phyloP scores from a whole-genome alignment of 2,113 vertebrate species.

The Vulpes ferrilata region DNA sequence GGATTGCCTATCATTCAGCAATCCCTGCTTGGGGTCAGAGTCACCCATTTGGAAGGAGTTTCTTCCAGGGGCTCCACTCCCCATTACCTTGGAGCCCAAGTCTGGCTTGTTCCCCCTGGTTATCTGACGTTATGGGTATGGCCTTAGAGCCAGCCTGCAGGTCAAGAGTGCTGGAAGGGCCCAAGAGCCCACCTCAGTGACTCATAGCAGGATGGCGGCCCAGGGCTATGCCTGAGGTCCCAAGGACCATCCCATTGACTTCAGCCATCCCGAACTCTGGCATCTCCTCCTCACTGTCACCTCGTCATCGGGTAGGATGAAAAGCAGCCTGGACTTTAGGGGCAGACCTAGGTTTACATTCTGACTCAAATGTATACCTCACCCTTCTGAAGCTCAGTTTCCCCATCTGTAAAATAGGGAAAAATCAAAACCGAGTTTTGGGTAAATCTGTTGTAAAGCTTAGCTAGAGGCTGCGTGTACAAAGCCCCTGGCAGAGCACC shows the following conservation, averaged over 20 bases:
- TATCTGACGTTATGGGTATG: background rate
- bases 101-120: background rate
- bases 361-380: background rate
- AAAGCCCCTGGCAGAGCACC: background rate
- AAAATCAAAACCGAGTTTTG: background rate
- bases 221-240: background rate
- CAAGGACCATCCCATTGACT: background rate
- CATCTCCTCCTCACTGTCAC: background rate
- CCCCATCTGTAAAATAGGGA: background rate
- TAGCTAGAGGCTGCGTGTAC: background rate
- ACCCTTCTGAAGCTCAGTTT: background rate
- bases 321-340: background rate
- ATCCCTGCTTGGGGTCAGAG: background rate
- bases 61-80: background rate
- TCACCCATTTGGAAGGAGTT: background rate
- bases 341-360: background rate
- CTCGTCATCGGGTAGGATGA: background rate
- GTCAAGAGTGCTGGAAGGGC: background rate
- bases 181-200: background rate
- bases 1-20: background rate
- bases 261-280: background rate
- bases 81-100: background rate
- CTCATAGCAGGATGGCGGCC: background rate
- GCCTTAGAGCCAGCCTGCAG: background rate
- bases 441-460: background rate